Evolutionary conservation across 2,797 vertebrate genomes (phyloP).

Genomic region (Bradypodion pumilum): DNA sequence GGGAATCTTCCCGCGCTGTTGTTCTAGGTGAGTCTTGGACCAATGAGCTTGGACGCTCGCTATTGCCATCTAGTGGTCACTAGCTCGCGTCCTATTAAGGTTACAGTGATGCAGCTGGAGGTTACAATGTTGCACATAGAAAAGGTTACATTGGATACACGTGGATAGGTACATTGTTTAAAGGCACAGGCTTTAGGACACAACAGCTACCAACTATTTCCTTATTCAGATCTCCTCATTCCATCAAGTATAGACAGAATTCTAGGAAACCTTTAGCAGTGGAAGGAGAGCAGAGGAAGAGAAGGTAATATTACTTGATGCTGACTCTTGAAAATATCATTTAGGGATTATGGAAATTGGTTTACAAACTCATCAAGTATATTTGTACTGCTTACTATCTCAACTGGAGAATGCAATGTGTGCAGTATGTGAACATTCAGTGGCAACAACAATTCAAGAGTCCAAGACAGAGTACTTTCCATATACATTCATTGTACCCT

Average conservation of each 20-base stretch:
- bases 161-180: no score
- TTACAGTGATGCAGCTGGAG: no score
- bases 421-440: not conserved
- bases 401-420: not conserved
- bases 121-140: no score
- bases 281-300: not conserved
- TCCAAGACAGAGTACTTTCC: not conserved
- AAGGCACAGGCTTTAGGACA: no score
- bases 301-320: not conserved
- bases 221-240: not conserved
- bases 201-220: not conserved
- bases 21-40: no score
- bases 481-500: not conserved
- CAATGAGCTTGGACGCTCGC: no score
- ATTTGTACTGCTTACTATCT: not conserved
- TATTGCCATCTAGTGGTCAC: no score
- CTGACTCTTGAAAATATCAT: not conserved
- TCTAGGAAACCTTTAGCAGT: not conserved
- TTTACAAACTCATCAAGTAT: not conserved
- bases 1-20: no score
- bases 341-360: no score
- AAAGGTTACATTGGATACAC: no score
- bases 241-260: not conserved
- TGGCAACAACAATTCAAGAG: not conserved
- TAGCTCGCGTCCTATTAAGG: no score